Conservation (phyloP, 2,113 vertebrate genomes). For the Thinocorus orbignyianus region DNA sequence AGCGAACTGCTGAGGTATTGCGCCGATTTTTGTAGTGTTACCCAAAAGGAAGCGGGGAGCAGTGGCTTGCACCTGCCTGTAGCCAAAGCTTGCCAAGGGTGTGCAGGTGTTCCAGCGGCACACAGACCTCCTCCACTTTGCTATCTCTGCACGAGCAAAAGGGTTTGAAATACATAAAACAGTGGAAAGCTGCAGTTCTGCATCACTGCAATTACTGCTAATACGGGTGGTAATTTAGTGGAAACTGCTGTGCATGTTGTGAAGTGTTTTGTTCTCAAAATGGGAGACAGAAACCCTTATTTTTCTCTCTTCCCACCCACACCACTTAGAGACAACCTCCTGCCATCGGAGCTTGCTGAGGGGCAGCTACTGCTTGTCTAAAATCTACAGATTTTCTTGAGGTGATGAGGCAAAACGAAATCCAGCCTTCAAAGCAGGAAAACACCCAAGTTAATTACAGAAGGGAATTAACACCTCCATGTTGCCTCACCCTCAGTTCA, state of each 20-base stretch:
- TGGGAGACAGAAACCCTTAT: neutral
- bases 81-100: neutral
- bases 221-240: fast-evolving
- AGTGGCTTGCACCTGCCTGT: fast-evolving
- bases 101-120: neutral
- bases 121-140: fast-evolving
- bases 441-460: neutral
- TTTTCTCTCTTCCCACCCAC: neutral
- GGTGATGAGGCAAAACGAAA: neutral
- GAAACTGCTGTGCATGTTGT: neutral
- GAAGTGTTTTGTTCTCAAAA: neutral
- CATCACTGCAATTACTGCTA: neutral
- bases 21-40: fast-evolving
- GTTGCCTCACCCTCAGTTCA: neutral
- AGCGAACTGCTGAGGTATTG: fast-evolving
- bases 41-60: fast-evolving
- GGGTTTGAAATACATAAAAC: fast-evolving
- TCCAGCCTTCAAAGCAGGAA: neutral
- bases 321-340: neutral
- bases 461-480: neutral
- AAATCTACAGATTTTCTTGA: neutral
- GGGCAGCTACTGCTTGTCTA: neutral
- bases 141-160: fast-evolving
- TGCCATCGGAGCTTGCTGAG: neutral
- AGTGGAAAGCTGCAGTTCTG: neutral